phyloP scores from a whole-genome alignment of 2,888 invertebrate genomes.

The Plutella xylostella region DNA sequence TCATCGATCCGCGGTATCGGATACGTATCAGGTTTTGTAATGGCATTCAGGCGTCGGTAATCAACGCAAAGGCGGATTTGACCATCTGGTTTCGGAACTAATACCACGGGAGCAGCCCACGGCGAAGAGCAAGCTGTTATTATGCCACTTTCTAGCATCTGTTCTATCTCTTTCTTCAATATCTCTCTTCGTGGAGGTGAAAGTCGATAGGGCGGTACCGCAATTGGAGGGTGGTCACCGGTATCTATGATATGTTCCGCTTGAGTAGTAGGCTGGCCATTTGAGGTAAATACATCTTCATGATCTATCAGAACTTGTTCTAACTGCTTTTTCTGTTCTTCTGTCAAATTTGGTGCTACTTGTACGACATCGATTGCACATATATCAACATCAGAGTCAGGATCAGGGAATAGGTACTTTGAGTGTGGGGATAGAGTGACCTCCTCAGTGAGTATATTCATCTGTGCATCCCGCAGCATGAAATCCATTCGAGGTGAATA shows the following conservation, averaged over 20 bases:
- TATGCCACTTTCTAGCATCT: slow-evolving; percentile 24
- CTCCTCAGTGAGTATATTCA: not conserved
- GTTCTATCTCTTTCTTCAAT: slow-evolving; percentile 21
- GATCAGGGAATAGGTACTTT: not conserved
- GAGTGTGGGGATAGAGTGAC: not conserved
- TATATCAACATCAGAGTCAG: not conserved
- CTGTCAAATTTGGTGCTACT: not conserved
- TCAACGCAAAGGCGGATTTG: slow-evolving; percentile 28
- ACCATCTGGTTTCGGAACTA: slow-evolving; percentile 31
- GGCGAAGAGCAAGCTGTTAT: slow-evolving; percentile 30
- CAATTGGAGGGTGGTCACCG: slow-evolving; percentile 19
- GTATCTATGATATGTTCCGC: slow-evolving; percentile 11
- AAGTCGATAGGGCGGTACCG: slow-evolving; percentile 27
- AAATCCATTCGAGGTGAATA: slow-evolving; percentile 1
- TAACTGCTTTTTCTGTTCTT: not conserved
- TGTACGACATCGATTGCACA: not conserved
- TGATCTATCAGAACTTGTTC: not conserved
- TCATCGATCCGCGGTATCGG: slow-evolving; percentile 38
- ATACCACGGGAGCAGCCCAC: slow-evolving; percentile 32
- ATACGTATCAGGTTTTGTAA: slow-evolving; percentile 26
- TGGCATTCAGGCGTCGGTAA: slow-evolving; percentile 23
- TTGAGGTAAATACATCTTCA: not conserved
- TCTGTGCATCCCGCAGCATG: not conserved
- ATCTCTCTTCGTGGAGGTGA: slow-evolving; percentile 19
- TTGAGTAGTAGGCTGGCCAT: not conserved